A percentile compares a stretch with the other conserved stretches of the same genome.
Evolutionary conservation across 2,113 vertebrate genomes (phyloP).

Genomic region (Tringa solitaria): DNA sequence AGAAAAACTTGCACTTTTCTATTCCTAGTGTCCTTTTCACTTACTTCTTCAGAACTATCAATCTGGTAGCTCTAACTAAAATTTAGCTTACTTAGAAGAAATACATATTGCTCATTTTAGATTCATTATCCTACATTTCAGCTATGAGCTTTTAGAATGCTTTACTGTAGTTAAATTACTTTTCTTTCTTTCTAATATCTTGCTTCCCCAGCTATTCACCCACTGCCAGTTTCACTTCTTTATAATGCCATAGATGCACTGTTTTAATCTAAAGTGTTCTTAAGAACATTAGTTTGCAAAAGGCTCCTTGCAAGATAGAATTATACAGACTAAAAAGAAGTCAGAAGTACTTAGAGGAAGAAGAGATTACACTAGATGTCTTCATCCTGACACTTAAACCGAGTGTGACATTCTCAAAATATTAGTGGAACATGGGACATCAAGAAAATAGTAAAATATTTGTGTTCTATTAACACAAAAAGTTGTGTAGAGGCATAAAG

Average conservation of each 20-base stretch:
- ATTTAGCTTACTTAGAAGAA: not conserved
- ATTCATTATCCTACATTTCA: not conserved
- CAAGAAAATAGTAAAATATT: constrained; percentile 11
- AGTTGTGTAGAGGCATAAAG: not conserved
- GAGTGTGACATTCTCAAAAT: constrained; percentile 10
- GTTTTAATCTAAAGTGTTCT: not conserved
- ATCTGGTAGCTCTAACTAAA: not conserved
- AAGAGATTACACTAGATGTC: constrained; percentile 34
- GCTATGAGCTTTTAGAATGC: not conserved
- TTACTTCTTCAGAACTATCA: not conserved
- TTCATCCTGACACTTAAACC: constrained; percentile 46
- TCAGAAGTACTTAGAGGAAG: constrained; percentile 13
- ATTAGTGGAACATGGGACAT: not conserved
- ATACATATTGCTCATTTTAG: not conserved
- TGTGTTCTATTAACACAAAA: not conserved
- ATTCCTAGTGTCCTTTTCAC: not conserved
- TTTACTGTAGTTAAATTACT: not conserved
- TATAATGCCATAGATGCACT: not conserved
- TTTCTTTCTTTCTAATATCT: constrained; percentile 5
- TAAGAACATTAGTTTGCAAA: constrained; percentile 44
- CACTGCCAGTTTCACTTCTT: not conserved
- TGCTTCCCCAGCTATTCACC: not conserved
- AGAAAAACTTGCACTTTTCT: not conserved
- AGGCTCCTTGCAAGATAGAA: constrained; percentile 15
- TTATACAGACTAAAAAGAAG: constrained; percentile 31